Conservation (phyloP, 1,140 invertebrate species). For the Ridgeia piscesae region DNA sequence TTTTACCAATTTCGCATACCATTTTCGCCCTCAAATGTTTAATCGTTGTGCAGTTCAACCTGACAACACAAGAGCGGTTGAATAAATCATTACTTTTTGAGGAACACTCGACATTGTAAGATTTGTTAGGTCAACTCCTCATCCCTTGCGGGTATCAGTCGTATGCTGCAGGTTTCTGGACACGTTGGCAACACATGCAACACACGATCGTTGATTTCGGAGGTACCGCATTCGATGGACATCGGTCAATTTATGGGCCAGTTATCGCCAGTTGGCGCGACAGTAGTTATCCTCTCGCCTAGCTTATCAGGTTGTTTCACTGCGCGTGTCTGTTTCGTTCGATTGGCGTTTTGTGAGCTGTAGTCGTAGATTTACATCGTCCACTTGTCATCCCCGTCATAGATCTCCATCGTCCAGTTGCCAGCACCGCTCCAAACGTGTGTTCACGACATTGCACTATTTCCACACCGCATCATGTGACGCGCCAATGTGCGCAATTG, state of each 20-base stretch:
- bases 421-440: not conserved
- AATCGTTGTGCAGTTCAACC: too few species aligned
- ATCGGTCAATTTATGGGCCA: not conserved
- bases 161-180: not conserved
- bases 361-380: not conserved
- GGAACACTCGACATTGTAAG: not conserved
- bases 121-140: not conserved
- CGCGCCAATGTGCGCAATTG: not conserved
- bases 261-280: not conserved
- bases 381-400: not conserved
- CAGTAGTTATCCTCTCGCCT: not conserved
- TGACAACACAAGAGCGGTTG: too few species aligned
- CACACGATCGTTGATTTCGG: too few species aligned
- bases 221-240: too few species aligned
- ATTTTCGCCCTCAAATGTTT: too few species aligned
- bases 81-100: too few species aligned
- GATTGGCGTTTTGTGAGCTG: not conserved
- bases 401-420: not conserved
- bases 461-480: not conserved
- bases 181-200: not conserved
- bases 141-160: too few species aligned
- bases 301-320: not conserved
- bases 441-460: not conserved
- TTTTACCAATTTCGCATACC: too few species aligned
- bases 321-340: not conserved